These are phyloP conservation scores for Sarcophaga subvicina DNA, from an alignment of 2,888 invertebrate species.

Conservation along the genomic window DNA sequence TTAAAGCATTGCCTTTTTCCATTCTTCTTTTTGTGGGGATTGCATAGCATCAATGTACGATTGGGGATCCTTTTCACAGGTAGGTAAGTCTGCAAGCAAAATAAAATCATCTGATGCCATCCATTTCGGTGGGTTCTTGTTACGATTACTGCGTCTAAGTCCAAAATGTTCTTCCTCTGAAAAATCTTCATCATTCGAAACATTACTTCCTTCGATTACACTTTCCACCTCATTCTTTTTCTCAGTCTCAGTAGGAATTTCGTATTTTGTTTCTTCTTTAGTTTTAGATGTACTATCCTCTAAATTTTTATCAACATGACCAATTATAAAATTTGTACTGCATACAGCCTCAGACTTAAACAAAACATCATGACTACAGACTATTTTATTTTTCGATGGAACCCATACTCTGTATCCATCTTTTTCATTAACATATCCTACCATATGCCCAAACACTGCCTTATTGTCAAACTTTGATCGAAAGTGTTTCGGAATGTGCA, in stretches of 20 bases:
- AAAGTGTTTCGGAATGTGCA: constrained; percentile 24
- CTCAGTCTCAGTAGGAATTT: not conserved
- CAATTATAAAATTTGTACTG: constrained; percentile 1
- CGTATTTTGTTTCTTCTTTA: not conserved
- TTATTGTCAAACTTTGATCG: constrained; percentile 20
- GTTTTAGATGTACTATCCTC: constrained; percentile 9
- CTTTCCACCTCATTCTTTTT: not conserved
- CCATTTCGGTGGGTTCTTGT: constrained; percentile 15
- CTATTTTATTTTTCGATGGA: constrained; percentile 10
- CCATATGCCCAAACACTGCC: constrained; percentile 22
- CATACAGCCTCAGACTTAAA: constrained; percentile 30
- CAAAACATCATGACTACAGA: constrained; percentile 29
- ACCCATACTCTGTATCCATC: constrained; percentile 10
- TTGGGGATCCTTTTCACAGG: constrained; percentile 20
- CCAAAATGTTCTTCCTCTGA: not conserved
- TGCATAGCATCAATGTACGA: constrained; percentile 48
- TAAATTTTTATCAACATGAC: not conserved
- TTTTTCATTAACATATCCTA: constrained; percentile 32
- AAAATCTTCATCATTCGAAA: not conserved
- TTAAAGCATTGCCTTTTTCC: constrained; percentile 58
- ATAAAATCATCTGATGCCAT: constrained; percentile 14
- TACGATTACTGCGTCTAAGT: constrained; percentile 20
- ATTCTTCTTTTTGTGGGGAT: constrained; percentile 39
- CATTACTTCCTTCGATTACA: not conserved
- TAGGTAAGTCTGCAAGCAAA: constrained; percentile 1